Percentiles rank a stretch among this genome's conserved stretches.
phyloP scores from a whole-genome alignment of 2,113 vertebrate species.

The Athene noctua region DNA sequence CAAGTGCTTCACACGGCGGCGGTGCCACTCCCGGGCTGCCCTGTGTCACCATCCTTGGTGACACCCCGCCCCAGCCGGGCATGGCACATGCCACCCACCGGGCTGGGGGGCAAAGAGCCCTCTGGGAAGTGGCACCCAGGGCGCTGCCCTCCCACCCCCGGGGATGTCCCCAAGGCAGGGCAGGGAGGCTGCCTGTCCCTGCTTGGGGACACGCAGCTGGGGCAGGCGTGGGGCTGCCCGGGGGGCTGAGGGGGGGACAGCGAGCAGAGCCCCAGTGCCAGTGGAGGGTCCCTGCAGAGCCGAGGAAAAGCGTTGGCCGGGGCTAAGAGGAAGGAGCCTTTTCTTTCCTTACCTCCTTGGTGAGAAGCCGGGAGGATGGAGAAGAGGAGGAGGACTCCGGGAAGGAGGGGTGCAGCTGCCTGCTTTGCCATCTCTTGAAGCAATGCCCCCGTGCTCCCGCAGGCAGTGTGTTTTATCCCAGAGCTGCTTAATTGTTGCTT shows the following conservation, averaged over 20 bases:
- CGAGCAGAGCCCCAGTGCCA: background rate
- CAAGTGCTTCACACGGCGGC: background rate
- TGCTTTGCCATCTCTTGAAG: constrained; percentile 90
- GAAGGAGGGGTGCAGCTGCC: constrained; percentile 81
- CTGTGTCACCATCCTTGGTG: background rate
- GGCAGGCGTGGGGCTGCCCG: background rate
- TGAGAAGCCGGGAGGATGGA: constrained; percentile 81
- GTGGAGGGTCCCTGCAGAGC: background rate
- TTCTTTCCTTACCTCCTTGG: constrained; percentile 89
- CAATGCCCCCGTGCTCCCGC: constrained; percentile 84
- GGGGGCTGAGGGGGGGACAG: background rate
- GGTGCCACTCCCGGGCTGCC: background rate
- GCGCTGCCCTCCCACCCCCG: background rate
- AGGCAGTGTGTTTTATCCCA: constrained; percentile 92
- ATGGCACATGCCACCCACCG: fast-evolving
- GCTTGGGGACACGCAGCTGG: background rate
- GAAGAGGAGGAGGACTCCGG: constrained; percentile 81
- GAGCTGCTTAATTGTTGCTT: constrained; percentile 85
- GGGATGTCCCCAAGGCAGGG: background rate
- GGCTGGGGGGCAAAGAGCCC: background rate
- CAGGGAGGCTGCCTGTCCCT: background rate
- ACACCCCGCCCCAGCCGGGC: background rate
- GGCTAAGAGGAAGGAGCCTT: background rate
- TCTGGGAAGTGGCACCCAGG: background rate
- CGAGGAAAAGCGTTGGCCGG: background rate